A percentile compares a stretch with the other conserved stretches of the same genome.
phyloP scores from a whole-genome alignment of 1,140 invertebrate genomes.

The Oscheius sp. region DNA sequence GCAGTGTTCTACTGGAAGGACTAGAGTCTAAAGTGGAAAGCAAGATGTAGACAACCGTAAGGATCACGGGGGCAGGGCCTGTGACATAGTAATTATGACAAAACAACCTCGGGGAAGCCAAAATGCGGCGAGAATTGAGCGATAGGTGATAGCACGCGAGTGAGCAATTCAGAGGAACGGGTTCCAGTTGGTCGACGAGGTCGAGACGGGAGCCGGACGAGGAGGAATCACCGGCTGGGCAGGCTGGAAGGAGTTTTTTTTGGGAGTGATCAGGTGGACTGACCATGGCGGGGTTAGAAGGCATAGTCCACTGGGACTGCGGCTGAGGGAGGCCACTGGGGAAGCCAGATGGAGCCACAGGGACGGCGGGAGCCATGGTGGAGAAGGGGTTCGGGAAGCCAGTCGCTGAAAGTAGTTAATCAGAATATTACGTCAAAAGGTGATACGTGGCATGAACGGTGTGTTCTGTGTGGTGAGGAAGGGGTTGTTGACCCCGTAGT shows the following conservation, averaged over 20 bases:
- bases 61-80: not conserved
- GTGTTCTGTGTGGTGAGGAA: not conserved
- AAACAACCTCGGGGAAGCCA: not conserved
- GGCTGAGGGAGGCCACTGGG: not conserved
- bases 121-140: not conserved
- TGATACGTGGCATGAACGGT: not conserved
- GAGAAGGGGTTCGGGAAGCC: not conserved
- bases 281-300: too few species aligned
- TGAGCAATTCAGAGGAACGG: conserved; percentile 5
- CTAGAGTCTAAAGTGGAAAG: not conserved
- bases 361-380: too few species aligned
- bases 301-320: not conserved
- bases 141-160: not conserved
- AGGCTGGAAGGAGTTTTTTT: too few species aligned
- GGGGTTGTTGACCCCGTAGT: not conserved
- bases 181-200: not conserved
- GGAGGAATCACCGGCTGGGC: not conserved
- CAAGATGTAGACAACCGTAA: not conserved
- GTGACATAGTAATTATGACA: not conserved
- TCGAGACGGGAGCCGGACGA: not conserved
- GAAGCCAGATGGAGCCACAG: not conserved
- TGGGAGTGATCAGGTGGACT: too few species aligned
- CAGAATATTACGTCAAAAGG: not conserved
- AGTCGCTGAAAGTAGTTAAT: not conserved
- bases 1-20: not conserved